Conservation (phyloP, 2,113 vertebrate species). For the Nibea albiflora region DNA sequence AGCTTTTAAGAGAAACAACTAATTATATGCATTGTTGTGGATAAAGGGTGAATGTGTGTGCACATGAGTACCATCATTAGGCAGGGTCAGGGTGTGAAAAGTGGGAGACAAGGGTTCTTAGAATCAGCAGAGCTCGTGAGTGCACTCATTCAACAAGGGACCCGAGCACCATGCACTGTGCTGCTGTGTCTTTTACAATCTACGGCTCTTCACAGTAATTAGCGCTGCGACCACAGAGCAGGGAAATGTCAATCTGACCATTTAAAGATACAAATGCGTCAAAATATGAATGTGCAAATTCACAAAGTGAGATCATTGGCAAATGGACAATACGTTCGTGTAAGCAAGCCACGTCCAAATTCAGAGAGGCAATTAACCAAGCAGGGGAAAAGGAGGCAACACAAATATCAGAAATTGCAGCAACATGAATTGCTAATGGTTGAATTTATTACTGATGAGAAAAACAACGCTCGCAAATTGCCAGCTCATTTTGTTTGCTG, state of each 20-base stretch:
- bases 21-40: not conserved
- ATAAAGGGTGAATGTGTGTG: not conserved
- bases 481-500: not conserved
- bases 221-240: conserved; percentile 12
- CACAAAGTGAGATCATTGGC: conserved; percentile 15
- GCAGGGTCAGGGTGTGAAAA: not conserved
- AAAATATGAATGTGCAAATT: conserved; percentile 21
- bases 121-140: conserved; percentile 16
- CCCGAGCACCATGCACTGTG: not conserved
- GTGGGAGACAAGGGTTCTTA: conserved; percentile 33
- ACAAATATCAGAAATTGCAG: not conserved
- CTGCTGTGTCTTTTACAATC: conserved; percentile 22
- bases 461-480: conserved; percentile 9
- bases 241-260: conserved; percentile 5
- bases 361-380: conserved; percentile 27
- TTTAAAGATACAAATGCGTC: not conserved
- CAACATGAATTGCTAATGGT: not conserved
- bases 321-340: conserved; percentile 16
- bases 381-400: not conserved
- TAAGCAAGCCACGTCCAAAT: not conserved
- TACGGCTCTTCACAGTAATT: conserved; percentile 19
- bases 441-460: not conserved
- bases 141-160: conserved; percentile 9
- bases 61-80: conserved; percentile 14
- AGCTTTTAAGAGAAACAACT: conserved; percentile 6